Conservation (phyloP, 1,140 invertebrate genomes). For the Euwallacea fornicatus region DNA sequence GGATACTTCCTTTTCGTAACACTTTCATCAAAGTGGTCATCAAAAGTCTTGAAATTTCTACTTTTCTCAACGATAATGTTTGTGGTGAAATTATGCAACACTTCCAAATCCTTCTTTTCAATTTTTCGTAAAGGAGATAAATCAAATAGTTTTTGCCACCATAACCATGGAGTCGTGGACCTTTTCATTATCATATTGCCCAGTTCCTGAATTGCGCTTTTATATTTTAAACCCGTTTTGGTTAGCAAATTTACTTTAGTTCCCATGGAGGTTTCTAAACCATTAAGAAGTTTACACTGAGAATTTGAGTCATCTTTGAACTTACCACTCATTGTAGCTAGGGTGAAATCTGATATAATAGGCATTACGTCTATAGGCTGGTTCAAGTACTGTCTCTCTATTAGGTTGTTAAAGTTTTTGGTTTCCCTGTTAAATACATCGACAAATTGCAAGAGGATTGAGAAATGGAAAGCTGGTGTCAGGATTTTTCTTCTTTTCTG, state of each 20-base stretch:
- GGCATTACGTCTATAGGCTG: constrained; percentile 12
- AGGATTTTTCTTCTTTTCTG: constrained; percentile 70
- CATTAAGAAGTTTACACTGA: too few species aligned
- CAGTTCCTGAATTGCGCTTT: constrained; percentile 7
- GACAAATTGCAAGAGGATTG: constrained; percentile 77
- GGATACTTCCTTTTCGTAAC: constrained; percentile 65
- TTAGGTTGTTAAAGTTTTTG: constrained; percentile 56
- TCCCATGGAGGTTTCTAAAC: constrained; percentile 32
- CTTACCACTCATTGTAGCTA: constrained; percentile 31
- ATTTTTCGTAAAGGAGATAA: not conserved
- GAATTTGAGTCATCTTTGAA: not conserved
- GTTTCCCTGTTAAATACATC: constrained; percentile 69
- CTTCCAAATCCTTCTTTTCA: not conserved
- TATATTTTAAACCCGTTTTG: constrained; percentile 20
- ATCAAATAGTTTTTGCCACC: constrained; percentile 1
- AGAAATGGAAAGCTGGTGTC: constrained; percentile 84
- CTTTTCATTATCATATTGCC: constrained; percentile 1
- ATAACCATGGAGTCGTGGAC: not conserved
- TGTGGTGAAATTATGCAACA: constrained; percentile 47
- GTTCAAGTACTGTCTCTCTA: constrained; percentile 7
- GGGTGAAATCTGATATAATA: constrained; percentile 24
- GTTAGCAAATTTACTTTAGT: not conserved
- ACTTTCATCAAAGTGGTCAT: constrained; percentile 5
- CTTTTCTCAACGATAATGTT: constrained; percentile 51
- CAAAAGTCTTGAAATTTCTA: constrained; percentile 25